A percentile compares a stretch with the other conserved stretches of the same genome.
Conservation (phyloP, 2,113 vertebrate genomes). For the Coregonus clupeaformis region DNA sequence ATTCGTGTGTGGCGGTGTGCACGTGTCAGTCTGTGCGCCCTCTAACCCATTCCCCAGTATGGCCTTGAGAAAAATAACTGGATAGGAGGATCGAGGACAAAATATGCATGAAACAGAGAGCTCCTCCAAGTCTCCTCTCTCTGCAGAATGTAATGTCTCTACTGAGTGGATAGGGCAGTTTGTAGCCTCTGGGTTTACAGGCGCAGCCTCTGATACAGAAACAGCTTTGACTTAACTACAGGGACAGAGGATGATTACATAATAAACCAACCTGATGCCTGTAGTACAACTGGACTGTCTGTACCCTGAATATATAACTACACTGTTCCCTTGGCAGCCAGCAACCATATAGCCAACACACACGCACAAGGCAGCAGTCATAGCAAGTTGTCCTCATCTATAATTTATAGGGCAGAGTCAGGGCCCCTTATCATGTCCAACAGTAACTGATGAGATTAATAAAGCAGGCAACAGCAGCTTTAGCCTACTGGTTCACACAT, state of each 20-base stretch:
- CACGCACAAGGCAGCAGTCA: neutral
- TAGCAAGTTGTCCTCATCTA: no score
- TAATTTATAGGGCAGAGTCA: no score
- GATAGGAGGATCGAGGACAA: neutral
- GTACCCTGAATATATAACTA: no score
- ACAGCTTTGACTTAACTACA: constrained; percentile 25
- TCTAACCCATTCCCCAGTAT: neutral
- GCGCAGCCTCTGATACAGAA: constrained; percentile 6
- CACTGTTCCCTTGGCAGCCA: constrained; percentile 57
- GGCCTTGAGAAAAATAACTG: constrained; percentile 8
- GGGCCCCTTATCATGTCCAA: no score
- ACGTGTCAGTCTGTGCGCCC: neutral
- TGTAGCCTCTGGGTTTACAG: no score
- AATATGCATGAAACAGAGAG: neutral
- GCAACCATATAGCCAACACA: constrained; percentile 8
- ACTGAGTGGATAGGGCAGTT: neutral
- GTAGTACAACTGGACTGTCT: no score
- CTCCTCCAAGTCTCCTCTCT: neutral
- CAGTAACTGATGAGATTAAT: no score
- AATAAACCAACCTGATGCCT: constrained; percentile 38
- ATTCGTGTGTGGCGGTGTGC: neutral
- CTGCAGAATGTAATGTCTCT: neutral
- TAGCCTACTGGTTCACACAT: no score
- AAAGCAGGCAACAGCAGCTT: no score
- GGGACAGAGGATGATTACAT: constrained; percentile 42